A percentile compares a stretch with the other conserved stretches of the same genome.
phyloP scores from a whole-genome alignment of 2,113 vertebrate genomes.

The Alouatta palliata region DNA sequence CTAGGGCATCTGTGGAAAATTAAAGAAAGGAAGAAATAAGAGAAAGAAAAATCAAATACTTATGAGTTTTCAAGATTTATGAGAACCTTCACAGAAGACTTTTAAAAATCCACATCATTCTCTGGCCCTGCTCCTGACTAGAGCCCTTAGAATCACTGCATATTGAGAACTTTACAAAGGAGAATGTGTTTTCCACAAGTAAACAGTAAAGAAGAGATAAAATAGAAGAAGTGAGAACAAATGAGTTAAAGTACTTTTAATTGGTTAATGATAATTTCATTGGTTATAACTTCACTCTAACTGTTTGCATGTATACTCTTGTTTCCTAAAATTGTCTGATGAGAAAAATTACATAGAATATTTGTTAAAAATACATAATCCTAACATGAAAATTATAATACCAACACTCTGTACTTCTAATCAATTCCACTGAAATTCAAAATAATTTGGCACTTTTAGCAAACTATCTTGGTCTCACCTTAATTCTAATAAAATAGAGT shows the following conservation, averaged over 20 bases:
- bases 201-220: background rate
- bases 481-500: background rate
- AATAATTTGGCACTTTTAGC: background rate
- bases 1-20: background rate
- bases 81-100: background rate
- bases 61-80: slow-evolving; percentile 13
- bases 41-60: background rate
- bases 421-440: background rate
- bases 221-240: background rate
- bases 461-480: background rate
- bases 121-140: background rate
- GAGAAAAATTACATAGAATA: background rate
- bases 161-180: background rate
- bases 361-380: slow-evolving; percentile 2
- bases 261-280: background rate
- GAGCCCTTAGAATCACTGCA: background rate
- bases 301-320: background rate
- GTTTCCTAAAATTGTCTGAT: background rate
- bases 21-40: background rate
- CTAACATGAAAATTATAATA: background rate
- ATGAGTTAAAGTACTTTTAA: background rate
- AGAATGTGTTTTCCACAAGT: background rate
- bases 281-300: background rate
- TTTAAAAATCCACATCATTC: background rate
- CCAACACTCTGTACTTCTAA: background rate